Evolutionary conservation across 2,113 vertebrate species (phyloP).

Genomic region (Entelurus aequoreus): DNA sequence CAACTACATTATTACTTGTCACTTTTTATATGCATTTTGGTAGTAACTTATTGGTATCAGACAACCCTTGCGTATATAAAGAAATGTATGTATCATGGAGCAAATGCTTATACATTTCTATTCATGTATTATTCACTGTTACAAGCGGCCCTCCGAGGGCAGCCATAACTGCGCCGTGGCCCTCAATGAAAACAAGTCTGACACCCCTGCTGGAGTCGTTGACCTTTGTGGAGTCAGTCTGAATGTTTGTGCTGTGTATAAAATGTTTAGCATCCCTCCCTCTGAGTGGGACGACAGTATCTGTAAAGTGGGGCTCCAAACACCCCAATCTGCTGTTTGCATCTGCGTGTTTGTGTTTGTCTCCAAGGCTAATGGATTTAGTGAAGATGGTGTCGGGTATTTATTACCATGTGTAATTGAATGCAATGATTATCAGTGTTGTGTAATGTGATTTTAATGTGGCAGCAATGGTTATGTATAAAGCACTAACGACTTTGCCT

Average conservation of each 20-base stretch:
- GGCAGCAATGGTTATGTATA: conserved; percentile 76
- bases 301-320: conserved; percentile 38
- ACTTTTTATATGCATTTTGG: too few relatives aligned
- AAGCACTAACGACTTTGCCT: conserved; percentile 76
- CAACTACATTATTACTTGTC: too few relatives aligned
- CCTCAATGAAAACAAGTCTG: too few relatives aligned
- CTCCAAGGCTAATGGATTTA: conserved; percentile 76
- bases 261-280: conserved; percentile 26
- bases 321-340: conserved; percentile 25
- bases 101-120: too few relatives aligned
- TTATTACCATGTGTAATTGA: conserved; percentile 80
- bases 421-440: conserved; percentile 80
- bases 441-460: conserved; percentile 83
- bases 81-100: too few relatives aligned
- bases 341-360: conserved; percentile 43
- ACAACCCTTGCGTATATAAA: too few relatives aligned
- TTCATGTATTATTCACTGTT: too few relatives aligned
- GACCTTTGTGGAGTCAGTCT: conserved; percentile 34
- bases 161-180: too few relatives aligned
- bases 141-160: too few relatives aligned
- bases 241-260: conserved; percentile 19
- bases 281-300: conserved; percentile 11
- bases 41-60: too few relatives aligned
- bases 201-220: conserved; percentile 11
- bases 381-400: conserved; percentile 71